Evolutionary conservation across 2,888 invertebrate species (phyloP).

Genomic region (Apamea anceps): DNA sequence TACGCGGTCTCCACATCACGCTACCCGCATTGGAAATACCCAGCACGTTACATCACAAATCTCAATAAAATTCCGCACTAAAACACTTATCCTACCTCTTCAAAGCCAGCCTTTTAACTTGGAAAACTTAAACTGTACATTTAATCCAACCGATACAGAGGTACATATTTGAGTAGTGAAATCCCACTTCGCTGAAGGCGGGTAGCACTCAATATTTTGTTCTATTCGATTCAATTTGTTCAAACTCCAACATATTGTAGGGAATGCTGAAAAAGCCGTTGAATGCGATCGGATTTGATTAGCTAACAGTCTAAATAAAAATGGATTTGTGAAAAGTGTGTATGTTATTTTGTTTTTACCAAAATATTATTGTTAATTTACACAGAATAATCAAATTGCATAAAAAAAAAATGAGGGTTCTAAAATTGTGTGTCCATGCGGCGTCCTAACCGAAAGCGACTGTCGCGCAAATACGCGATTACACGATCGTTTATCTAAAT

Average conservation of each 20-base stretch:
- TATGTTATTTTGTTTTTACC: neutral
- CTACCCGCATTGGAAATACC: neutral
- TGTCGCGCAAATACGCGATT: too few relatives aligned
- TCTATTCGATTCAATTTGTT: slow-evolving; percentile 74
- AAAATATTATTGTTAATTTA: too few relatives aligned
- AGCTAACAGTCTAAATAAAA: slow-evolving; percentile 36
- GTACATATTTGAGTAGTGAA: slow-evolving; percentile 68
- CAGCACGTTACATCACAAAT: neutral
- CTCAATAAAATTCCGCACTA: slow-evolving; percentile 27
- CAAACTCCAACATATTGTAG: slow-evolving; percentile 66
- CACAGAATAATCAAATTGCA: too few relatives aligned
- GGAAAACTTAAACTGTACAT: slow-evolving; percentile 51
- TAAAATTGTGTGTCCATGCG: neutral
- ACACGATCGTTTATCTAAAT: too few relatives aligned
- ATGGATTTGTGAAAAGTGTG: neutral
- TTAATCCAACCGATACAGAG: slow-evolving; percentile 53
- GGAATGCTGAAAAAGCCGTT: slow-evolving; percentile 38
- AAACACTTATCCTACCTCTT: slow-evolving; percentile 5
- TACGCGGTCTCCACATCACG: too few relatives aligned
- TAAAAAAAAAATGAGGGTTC: too few relatives aligned
- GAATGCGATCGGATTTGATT: slow-evolving; percentile 42
- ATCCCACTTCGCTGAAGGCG: slow-evolving; percentile 68
- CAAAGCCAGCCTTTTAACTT: slow-evolving; percentile 42
- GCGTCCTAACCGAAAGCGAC: too few relatives aligned
- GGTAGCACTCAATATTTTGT: slow-evolving; percentile 73